These are phyloP conservation scores for Heptranchias perlo DNA, from an alignment of 2,113 vertebrate genomes.

Conservation along the genomic window DNA sequence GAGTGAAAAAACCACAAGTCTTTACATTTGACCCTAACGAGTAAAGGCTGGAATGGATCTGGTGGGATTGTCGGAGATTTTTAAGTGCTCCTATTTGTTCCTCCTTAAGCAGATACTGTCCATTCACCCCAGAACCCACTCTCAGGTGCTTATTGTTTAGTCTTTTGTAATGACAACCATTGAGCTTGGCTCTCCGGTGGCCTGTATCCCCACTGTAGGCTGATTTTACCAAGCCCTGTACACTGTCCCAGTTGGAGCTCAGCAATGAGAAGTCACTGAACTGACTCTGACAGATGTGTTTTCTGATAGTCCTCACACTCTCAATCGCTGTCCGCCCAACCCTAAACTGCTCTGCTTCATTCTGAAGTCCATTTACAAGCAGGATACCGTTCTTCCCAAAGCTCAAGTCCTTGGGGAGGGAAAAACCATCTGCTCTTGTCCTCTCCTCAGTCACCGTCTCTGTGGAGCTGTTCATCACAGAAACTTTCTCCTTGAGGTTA, in stretches of 20 bases:
- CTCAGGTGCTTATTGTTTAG: constrained; percentile 65
- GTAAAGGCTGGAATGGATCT: constrained; percentile 50
- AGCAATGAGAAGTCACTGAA: constrained; percentile 77
- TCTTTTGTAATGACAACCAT: constrained; percentile 71
- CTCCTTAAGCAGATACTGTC: constrained; percentile 59
- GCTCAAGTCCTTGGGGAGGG: background rate
- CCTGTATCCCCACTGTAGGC: constrained; percentile 60
- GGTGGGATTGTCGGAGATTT: constrained; percentile 51
- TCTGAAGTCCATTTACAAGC: constrained; percentile 17
- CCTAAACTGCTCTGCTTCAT: constrained; percentile 13
- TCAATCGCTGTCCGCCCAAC: constrained; percentile 52
- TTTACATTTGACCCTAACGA: background rate
- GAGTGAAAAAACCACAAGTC: constrained; percentile 20
- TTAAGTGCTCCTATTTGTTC: constrained; percentile 50
- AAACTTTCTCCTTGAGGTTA: constrained; percentile 43
- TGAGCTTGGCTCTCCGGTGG: constrained; percentile 63
- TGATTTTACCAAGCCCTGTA: constrained; percentile 80
- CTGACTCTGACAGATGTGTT: constrained; percentile 74
- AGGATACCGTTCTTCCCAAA: background rate
- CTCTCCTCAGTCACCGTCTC: constrained; percentile 59
- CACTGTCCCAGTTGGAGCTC: constrained; percentile 83
- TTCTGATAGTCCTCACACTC: constrained; percentile 54
- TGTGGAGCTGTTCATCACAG: constrained; percentile 57
- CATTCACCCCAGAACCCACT: constrained; percentile 57
- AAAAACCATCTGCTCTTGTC: constrained; percentile 37